Evolutionary conservation across 2,797 vertebrate genomes (phyloP).

Genomic region (Apogon hyalosoma): DNA sequence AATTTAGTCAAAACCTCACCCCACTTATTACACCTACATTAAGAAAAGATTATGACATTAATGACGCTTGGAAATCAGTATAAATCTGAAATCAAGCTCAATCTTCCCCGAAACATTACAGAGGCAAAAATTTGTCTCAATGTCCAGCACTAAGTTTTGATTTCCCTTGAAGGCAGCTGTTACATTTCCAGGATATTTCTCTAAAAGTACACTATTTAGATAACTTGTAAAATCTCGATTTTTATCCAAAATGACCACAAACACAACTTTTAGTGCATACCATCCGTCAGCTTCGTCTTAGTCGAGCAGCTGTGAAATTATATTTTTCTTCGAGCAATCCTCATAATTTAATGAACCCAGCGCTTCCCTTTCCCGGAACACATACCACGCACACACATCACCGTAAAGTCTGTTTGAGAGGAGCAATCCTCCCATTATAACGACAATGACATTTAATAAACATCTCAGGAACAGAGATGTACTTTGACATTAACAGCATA

Average conservation of each 20-base stretch:
- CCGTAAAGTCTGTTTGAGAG: conserved; percentile 16
- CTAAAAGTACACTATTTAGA: no score
- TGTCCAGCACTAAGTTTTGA: conserved; percentile 13
- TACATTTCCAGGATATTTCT: neutral
- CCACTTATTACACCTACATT: neutral
- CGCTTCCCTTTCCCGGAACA: conserved; percentile 74
- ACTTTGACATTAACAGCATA: neutral
- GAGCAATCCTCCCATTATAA: neutral
- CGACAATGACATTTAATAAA: rapidly evolving
- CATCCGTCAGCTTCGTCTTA: conserved; percentile 45
- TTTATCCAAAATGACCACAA: no score
- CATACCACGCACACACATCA: conserved; percentile 30
- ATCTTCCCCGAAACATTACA: neutral
- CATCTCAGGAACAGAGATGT: rapidly evolving
- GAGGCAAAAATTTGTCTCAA: no score
- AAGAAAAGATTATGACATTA: neutral
- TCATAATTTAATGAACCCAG: conserved; percentile 17
- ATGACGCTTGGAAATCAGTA: neutral
- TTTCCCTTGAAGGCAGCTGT: conserved; percentile 24
- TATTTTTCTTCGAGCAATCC: conserved; percentile 16
- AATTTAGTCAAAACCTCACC: neutral
- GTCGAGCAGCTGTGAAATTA: conserved; percentile 16
- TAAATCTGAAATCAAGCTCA: neutral
- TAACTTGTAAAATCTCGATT: no score
- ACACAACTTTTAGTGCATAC: conserved; percentile 40